phyloP scores from a whole-genome alignment of 2,888 invertebrate species.

The Rotaria sp. region DNA sequence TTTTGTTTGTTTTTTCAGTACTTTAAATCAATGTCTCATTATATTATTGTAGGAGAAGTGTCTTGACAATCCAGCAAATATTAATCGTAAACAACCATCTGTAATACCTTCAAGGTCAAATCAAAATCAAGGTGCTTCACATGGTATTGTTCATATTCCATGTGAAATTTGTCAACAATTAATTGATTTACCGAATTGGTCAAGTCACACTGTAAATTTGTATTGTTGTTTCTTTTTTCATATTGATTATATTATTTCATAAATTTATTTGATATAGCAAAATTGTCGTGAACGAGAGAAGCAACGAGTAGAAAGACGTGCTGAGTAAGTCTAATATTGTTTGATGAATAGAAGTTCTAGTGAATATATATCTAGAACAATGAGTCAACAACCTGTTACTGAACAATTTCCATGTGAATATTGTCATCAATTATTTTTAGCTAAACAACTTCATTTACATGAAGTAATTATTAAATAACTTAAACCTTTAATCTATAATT shows the following conservation, averaged over 20 bases:
- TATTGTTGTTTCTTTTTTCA: neutral
- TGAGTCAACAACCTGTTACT: neutral
- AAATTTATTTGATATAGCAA: neutral
- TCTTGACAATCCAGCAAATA: neutral
- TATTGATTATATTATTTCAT: neutral
- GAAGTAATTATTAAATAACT: neutral
- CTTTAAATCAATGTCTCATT: no score
- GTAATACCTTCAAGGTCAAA: neutral
- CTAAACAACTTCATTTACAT: neutral
- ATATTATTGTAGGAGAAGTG: neutral
- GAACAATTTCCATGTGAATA: conserved; percentile 6
- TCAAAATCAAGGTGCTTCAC: neutral
- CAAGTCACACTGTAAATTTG: neutral
- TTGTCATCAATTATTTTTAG: neutral
- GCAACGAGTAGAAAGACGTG: neutral
- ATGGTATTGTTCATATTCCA: neutral
- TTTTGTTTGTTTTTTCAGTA: neutral
- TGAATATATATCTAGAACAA: neutral
- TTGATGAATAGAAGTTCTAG: neutral
- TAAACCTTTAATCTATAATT: neutral
- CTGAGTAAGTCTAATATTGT: neutral
- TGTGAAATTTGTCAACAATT: neutral
- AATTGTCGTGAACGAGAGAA: neutral
- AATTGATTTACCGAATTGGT: neutral
- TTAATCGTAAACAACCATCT: neutral